phyloP scores from a whole-genome alignment of 2,113 vertebrate species.

The Chinchilla lanigera region DNA sequence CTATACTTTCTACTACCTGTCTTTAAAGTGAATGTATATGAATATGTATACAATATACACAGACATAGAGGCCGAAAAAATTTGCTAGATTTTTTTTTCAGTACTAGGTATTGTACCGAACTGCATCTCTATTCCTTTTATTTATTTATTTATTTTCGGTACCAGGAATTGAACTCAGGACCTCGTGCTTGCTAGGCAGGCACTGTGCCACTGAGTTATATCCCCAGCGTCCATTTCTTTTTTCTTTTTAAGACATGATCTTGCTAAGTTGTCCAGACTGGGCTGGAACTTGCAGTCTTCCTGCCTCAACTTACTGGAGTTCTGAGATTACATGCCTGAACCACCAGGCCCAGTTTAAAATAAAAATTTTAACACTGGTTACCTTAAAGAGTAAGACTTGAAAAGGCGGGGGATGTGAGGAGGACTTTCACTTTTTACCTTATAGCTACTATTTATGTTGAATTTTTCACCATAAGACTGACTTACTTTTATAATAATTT shows the following conservation, averaged over 20 bases:
- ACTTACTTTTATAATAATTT: conserved; percentile 36
- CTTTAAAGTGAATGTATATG: conserved; percentile 27
- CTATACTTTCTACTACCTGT: conserved; percentile 41
- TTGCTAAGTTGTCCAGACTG: background rate
- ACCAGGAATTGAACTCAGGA: too few relatives aligned
- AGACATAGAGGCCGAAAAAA: background rate
- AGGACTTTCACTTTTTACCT: conserved; percentile 26
- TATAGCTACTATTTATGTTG: background rate
- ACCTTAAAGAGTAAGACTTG: conserved; percentile 14
- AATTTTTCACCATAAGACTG: conserved; percentile 26
- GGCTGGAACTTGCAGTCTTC: background rate
- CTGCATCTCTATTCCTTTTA: background rate
- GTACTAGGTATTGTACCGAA: background rate
- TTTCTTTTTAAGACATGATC: background rate
- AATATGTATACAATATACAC: background rate
- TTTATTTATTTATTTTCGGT: too few relatives aligned
- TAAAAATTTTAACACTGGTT: conserved; percentile 35
- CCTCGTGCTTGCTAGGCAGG: too few relatives aligned
- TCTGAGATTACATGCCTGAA: background rate
- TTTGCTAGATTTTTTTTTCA: background rate
- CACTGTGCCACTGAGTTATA: too few relatives aligned
- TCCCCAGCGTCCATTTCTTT: background rate
- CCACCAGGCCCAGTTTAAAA: background rate
- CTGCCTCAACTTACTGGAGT: background rate
- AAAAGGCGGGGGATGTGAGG: background rate